A percentile compares a stretch with the other conserved stretches of the same genome.
Conservation (phyloP, 2,797 vertebrate genomes). For the Coreius guichenoti region DNA sequence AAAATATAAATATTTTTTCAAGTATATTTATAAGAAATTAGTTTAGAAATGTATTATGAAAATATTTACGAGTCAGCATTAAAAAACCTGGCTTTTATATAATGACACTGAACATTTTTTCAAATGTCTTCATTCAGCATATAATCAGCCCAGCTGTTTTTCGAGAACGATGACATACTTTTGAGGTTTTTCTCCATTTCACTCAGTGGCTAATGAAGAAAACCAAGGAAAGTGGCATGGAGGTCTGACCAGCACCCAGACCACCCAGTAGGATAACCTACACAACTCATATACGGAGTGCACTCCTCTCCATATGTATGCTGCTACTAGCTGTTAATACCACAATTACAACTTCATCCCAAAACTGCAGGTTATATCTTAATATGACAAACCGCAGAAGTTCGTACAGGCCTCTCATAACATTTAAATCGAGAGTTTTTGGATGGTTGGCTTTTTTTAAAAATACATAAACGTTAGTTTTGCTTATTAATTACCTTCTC, state of each 20-base stretch:
- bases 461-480: not conserved
- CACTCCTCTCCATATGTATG: not conserved
- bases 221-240: constrained; percentile 22
- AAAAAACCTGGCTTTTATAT: not conserved
- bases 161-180: constrained; percentile 3
- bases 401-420: not conserved
- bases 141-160: constrained; percentile 8
- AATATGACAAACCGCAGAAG: not conserved
- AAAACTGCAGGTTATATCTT: not conserved
- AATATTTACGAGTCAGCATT: not conserved
- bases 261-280: constrained; percentile 51
- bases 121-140: constrained; percentile 7
- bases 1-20: no score
- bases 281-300: constrained; percentile 17
- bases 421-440: not conserved
- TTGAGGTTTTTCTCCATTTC: constrained; percentile 13
- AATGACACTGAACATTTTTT: not conserved
- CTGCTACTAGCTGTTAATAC: not conserved
- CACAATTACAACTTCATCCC: not conserved
- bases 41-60: not conserved
- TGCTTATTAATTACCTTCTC: not conserved
- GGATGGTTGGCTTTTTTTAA: not conserved
- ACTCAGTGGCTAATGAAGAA: constrained; percentile 40
- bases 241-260: constrained; percentile 26
- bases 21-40: not conserved